Evolutionary conservation across 2,888 invertebrate genomes (phyloP).

Genomic region (Xylocampa areola): DNA sequence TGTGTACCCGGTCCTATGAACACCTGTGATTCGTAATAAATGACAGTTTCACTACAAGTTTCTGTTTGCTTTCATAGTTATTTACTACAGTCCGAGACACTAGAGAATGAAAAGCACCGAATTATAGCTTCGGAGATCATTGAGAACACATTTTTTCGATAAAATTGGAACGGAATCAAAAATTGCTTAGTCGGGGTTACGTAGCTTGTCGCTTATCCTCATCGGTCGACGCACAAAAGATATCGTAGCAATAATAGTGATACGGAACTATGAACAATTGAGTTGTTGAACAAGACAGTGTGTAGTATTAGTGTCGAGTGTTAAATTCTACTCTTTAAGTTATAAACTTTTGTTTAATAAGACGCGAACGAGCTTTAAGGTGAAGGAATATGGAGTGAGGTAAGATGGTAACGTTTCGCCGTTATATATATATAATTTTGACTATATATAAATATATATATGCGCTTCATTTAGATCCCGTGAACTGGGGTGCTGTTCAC

Average conservation of each 20-base stretch:
- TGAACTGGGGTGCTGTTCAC: constrained; percentile 33
- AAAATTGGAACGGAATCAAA: constrained; percentile 9
- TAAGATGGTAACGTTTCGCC: constrained; percentile 54
- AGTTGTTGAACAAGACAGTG: constrained; percentile 53
- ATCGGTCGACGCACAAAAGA: constrained; percentile 51
- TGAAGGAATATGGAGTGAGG: constrained; percentile 50
- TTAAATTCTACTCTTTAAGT: constrained; percentile 60
- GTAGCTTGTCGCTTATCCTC: constrained; percentile 29
- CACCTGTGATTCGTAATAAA: constrained; percentile 47
- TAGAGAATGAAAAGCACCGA: no score
- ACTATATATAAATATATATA: constrained; percentile 50
- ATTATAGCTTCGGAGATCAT: constrained; percentile 8
- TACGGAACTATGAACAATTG: constrained; percentile 53
- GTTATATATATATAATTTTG: constrained; percentile 47
- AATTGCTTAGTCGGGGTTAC: constrained; percentile 18
- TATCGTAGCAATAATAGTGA: constrained; percentile 62
- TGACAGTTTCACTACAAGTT: constrained; percentile 44
- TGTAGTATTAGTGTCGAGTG: constrained; percentile 60
- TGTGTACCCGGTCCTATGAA: constrained; percentile 34
- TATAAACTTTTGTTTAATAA: constrained; percentile 57
- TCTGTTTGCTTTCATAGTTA: constrained; percentile 49
- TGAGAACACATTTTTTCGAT: not conserved
- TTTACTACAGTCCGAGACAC: constrained; percentile 13
- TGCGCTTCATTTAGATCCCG: constrained; percentile 40
- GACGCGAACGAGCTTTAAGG: constrained; percentile 62